These are phyloP conservation scores for Columbina picui DNA, from an alignment of 2,113 vertebrate species.

Conservation along the genomic window DNA sequence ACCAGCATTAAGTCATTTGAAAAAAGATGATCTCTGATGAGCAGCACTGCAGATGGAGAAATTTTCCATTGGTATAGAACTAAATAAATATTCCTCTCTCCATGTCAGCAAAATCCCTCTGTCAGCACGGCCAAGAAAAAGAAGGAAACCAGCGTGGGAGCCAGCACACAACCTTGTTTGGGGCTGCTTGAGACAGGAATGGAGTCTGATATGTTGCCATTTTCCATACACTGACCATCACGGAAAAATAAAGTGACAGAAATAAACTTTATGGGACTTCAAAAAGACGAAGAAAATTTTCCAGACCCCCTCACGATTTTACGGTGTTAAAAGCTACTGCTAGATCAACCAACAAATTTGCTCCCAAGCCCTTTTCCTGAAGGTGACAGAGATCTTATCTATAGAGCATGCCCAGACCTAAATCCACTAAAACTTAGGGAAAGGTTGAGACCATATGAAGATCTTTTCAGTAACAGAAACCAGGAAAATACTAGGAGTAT, in stretches of 20 bases:
- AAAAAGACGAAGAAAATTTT: constrained; percentile 41
- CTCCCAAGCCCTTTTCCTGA: background rate
- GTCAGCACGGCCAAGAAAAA: constrained; percentile 62
- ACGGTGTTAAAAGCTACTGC: background rate
- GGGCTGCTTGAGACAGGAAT: constrained; percentile 22
- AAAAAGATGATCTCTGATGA: constrained; percentile 23
- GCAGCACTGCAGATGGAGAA: constrained; percentile 9
- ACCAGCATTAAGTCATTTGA: background rate
- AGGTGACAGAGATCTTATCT: background rate
- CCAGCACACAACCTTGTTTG: constrained; percentile 52
- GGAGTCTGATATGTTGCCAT: constrained; percentile 46
- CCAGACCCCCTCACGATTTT: constrained; percentile 11
- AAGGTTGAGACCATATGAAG: background rate
- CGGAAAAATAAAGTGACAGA: constrained; percentile 46
- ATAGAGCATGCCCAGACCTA: background rate
- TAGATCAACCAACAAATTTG: background rate
- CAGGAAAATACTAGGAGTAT: background rate
- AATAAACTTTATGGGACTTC: constrained; percentile 54
- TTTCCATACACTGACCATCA: constrained; percentile 54
- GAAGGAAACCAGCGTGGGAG: constrained; percentile 63
- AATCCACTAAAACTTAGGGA: background rate
- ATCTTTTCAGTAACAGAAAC: background rate
- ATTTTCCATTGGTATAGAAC: constrained; percentile 61
- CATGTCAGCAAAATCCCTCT: constrained; percentile 61
- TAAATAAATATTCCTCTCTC: constrained; percentile 63